Evolutionary conservation across 2,113 vertebrate genomes (phyloP), one percentile per base, ranked within the genome.

Genomic region (Dicrurus megarhynchus): DNA sequence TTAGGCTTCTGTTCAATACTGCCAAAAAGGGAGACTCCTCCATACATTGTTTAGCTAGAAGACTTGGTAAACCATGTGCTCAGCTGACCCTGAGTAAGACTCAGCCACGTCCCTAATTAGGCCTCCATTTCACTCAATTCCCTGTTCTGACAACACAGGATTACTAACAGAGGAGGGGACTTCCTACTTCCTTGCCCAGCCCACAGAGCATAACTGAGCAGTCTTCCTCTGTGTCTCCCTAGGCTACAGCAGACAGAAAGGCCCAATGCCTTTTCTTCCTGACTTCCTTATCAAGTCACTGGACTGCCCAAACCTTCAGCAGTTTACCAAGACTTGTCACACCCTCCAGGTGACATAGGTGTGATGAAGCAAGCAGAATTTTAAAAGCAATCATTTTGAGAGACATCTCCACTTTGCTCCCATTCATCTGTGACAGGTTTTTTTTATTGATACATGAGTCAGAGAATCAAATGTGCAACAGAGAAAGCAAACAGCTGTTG

Each of bases 231-330:
- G 14, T 33, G 17, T n/a, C 7, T 35, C 10, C 50, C 24, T 4
- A 22, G 15, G 26, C 11, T 71, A 57, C 32, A 32, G n/a, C 5
- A 70, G 27, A 52, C 8, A 52, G 16, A 16, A 50, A 2, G 2
- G 50, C 53, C 41, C 41, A 37, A 22, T 0, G 1, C 5, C 14
- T 79, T 61, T 77, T 10, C 30, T 49, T 79, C 35, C 56, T 57
- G 24, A 35, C 10, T 56, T 64, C 18, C 9, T 87, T 28, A n/a
- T 9, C 0, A 0, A 11, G 15, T 55, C 49, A 21, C 41, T 35
- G 32, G 30, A 33, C 21, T 55, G 17, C 13, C 32, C 17, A 89
- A 50, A 49, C 3, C 17, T 73, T 49, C 65, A 67, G 53, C 81
- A 61, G 6, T 19, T 61, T 76, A 33, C 12, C 11, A 46, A n/a